Conservation (phyloP, 2,888 invertebrate species). For the Bursaphelenchus okinawaensis region DNA sequence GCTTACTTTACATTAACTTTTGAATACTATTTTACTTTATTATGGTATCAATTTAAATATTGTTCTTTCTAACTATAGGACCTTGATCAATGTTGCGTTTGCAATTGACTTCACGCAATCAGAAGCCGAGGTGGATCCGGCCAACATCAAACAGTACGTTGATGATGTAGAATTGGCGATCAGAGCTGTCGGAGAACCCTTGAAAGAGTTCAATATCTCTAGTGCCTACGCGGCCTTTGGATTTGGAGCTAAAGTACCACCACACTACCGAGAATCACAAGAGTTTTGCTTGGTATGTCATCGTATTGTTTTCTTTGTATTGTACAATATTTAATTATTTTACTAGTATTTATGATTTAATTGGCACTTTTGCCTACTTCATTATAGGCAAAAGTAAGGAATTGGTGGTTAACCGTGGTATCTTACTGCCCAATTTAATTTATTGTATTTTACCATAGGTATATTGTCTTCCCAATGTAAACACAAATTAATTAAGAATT, state of each 20-base stretch:
- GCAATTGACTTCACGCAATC: constrained; percentile 45
- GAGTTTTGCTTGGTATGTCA: constrained; percentile 48
- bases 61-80: no score
- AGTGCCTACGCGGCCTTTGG: constrained; percentile 52
- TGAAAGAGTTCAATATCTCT: constrained; percentile 47
- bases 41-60: no score
- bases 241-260: constrained; percentile 54
- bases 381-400: background rate
- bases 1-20: background rate
- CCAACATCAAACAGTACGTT: constrained; percentile 27
- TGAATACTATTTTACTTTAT: constrained; percentile 20
- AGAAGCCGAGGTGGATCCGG: constrained; percentile 34
- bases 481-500: constrained; percentile 35
- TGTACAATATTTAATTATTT: no score
- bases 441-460: no score
- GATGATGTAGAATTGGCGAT: constrained; percentile 49
- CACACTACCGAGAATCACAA: constrained; percentile 50
- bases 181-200: constrained; percentile 46
- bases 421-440: background rate
- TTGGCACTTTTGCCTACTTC: background rate
- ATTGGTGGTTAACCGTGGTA: background rate
- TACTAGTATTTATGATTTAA: no score
- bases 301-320: background rate
- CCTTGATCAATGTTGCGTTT: constrained; percentile 32
- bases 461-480: no score